Percentiles rank a stretch among this genome's conserved stretches.
phyloP scores from a whole-genome alignment of 2,797 vertebrate genomes.

The Merluccius polli region DNA sequence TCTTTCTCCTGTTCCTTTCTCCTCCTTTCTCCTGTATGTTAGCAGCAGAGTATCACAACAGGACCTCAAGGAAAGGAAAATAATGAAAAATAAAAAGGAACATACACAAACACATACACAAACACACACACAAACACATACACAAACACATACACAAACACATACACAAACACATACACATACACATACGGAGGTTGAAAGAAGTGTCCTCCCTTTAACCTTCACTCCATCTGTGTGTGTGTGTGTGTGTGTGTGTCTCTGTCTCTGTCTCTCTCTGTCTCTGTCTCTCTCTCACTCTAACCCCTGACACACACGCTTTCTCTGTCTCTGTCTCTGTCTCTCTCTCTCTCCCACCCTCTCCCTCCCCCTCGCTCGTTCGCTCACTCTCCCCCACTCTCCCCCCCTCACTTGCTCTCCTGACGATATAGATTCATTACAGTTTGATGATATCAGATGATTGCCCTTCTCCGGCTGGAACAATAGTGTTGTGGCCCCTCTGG shows the following conservation, averaged over 20 bases:
- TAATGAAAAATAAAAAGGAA: not conserved
- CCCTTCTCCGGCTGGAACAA: slow-evolving; percentile 59
- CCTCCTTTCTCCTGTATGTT: no score
- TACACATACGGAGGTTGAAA: no score
- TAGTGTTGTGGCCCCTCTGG: slow-evolving; percentile 44
- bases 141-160: not conserved
- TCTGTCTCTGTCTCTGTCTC: no score
- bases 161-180: not conserved
- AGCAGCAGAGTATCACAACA: not conserved
- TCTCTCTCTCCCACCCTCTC: not conserved
- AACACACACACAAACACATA: not conserved
- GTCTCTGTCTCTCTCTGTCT: not conserved
- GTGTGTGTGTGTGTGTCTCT: not conserved
- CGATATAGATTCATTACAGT: slow-evolving; percentile 65
- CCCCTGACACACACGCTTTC: no score
- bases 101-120: not conserved
- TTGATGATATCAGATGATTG: slow-evolving; percentile 72
- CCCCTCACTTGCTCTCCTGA: slow-evolving; percentile 35
- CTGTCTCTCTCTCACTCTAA: not conserved
- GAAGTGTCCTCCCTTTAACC: no score
- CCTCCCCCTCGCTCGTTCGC: not conserved
- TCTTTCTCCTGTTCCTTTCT: no score
- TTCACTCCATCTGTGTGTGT: not conserved
- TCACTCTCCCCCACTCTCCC: not conserved
- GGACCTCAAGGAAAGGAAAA: no score